Base-by-base conservation (phyloP, 2,113 vertebrate genomes). In the Onychostruthus taczanowskii region DNA sequence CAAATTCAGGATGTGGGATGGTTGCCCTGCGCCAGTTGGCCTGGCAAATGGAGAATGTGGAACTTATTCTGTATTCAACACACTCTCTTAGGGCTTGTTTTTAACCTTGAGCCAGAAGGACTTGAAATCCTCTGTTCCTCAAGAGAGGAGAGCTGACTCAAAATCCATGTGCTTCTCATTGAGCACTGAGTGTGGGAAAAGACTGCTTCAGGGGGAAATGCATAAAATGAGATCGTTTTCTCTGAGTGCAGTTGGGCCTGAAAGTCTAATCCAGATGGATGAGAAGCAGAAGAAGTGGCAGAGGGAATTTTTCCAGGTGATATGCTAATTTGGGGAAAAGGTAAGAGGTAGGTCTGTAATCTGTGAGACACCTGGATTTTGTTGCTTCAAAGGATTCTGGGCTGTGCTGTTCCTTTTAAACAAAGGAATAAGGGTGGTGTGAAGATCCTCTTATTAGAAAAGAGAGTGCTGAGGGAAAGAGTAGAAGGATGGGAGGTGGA, bases 61-160 rank as follows among this genome's bases (percentile, higher is more conserved):
- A 90, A 75, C 74, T 82, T 84, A 53, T 7, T 96, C 73, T 90
- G 78, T 79, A 85, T 97, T 94, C 92, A 79, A 43, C 61, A 28
- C 52, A 4, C 79, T 88, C 74, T 81, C 78, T 50, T 41, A 62
- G 82, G 89, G 75, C 74, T 95, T 39, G 53, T 72, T 84, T 94
- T 94, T 95, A 91, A 95, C 94, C 94, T 94, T 95, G 87, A 93
- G 62, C 13, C 1, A 61, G 75, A 80, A 93, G 89, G 92, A 93
- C 87, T 87, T 0, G 0, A 70, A 83, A 85, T 76, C 87, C 70
- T 69, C 55, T 41, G 18, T 90, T 92, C 85, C 79, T 93, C 86
- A 84, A 50, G 90, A 95, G 90, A 56, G 68, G 75, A 68, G 83
- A 80, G 74, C 87, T 91, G 69, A 91, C 74, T 96, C 87, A 73